Evolutionary conservation across 2,797 vertebrate species (phyloP), one percentile per base, ranked within the genome.

Genomic region (Karalla daura): DNA sequence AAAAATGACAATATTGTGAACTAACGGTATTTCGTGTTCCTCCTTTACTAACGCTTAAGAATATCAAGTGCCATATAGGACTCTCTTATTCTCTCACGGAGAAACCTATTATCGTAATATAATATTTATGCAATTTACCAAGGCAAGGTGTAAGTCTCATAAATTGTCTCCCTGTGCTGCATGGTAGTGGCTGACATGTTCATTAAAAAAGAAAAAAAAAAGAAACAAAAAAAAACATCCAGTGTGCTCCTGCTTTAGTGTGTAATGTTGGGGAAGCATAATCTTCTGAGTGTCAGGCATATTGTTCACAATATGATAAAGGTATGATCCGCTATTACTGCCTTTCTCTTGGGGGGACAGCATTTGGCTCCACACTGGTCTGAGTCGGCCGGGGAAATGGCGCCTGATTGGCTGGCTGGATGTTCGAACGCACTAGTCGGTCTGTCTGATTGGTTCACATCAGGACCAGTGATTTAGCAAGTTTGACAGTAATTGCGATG

Each of bases 51-150:
- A 88, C 73, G 56, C 68, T 85, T 58, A 88, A 72, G 43, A 85
- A 70, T 86, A 86, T 85, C 56, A 91, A 92, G 90, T 94, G 92
- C 93, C 92, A 93, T 91, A 89, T 78, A 73, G 70, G 83, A 82
- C 70, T 86, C 63, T 84, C 69, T 69, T 74, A 60, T 76, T 86
- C 80, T 78, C 72, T 87, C 35, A 58, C 76, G 74, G 85, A 78
- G 78, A 90, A 85, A 81, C 72, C 78, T 84, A 69, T 84, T 82
- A 85, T 78, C 44, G 3, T 71, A 70, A 58, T 87, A 74, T 52
- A 71, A 79, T 67, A 70, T 90, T 90, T 91, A 88, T 92, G 89
- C 89, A 91, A 89, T 53, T 86, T 75, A 79, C 65, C 3, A 70
- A 78, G 78, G 74, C 76, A 70, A 77, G 63, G 60, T 66, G 65